A percentile compares a stretch with the other conserved stretches of the same genome.
These are phyloP conservation scores for Podocnemis expansa DNA, from an alignment of 2,113 vertebrate species.

Conservation along the genomic window DNA sequence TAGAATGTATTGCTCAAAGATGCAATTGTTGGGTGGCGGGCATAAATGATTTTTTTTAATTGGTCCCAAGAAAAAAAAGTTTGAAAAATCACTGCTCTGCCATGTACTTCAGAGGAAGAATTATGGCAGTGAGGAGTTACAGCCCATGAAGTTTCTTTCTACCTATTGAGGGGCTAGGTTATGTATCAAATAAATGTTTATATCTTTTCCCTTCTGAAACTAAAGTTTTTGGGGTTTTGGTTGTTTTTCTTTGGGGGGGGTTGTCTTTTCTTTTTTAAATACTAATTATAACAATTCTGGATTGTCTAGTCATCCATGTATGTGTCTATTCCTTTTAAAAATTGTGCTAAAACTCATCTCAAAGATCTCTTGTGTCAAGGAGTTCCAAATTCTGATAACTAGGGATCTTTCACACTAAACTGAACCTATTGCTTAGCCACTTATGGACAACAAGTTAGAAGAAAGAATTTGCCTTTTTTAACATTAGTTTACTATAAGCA, in stretches of 20 bases:
- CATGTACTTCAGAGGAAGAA: not conserved
- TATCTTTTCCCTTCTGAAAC: not conserved
- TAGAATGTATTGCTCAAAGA: too few relatives aligned
- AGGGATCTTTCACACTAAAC: not conserved
- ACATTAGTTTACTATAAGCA: too few relatives aligned
- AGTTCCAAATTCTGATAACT: not conserved
- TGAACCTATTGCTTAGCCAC: accelerated
- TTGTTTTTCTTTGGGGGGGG: too few relatives aligned
- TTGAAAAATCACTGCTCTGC: too few relatives aligned
- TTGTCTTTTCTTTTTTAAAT: not conserved
- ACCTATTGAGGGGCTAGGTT: not conserved
- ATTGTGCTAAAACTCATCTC: not conserved
- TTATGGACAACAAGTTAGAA: not conserved
- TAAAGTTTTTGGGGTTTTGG: not conserved
- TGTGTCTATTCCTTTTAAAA: not conserved
- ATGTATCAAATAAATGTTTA: not conserved
- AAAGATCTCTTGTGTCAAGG: not conserved
- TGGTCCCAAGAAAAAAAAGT: too few relatives aligned
- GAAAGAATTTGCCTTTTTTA: not conserved
- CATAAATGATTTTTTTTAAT: too few relatives aligned
- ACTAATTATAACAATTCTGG: not conserved
- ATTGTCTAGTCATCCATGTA: not conserved
- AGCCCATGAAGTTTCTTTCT: not conserved
- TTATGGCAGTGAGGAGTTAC: not conserved
- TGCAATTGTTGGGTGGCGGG: too few relatives aligned